A percentile compares a stretch with the other conserved stretches of the same genome.
Conservation (phyloP, 1,140 invertebrate genomes). For the Monomorium pharaonis region DNA sequence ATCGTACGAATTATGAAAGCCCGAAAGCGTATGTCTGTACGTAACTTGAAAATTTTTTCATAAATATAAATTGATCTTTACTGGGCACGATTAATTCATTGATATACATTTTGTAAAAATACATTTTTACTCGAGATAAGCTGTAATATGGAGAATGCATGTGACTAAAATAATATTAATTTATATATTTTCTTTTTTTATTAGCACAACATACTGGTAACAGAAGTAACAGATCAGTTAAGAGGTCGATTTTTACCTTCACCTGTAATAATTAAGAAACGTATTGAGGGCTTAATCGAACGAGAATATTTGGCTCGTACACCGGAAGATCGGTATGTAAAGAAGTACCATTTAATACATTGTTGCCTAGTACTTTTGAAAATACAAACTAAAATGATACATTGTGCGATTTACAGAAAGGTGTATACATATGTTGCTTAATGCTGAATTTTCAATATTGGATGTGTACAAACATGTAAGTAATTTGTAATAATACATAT, state of each 20-base stretch:
- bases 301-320: slow-evolving; percentile 99
- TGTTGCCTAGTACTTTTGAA: neutral
- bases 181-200: slow-evolving; percentile 58
- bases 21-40: slow-evolving; percentile 95
- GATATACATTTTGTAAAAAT: neutral
- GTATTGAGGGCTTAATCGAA: slow-evolving; percentile 99
- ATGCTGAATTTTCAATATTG: slow-evolving; percentile 82
- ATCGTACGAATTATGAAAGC: slow-evolving; percentile 99
- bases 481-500: slow-evolving; percentile 75
- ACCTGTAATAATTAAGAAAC: slow-evolving; percentile 99
- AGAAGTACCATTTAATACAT: slow-evolving; percentile 6
- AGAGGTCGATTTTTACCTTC: slow-evolving; percentile 98
- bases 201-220: slow-evolving; percentile 96
- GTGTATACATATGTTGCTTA: slow-evolving; percentile 97
- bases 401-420: slow-evolving; percentile 87
- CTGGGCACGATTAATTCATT: neutral
- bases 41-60: slow-evolving; percentile 68
- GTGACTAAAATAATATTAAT: neutral
- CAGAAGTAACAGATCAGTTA: slow-evolving; percentile 99
- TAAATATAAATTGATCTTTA: neutral
- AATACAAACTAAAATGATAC: neutral
- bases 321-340: slow-evolving; percentile 93
- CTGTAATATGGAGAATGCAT: neutral
- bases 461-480: slow-evolving; percentile 85
- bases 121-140: neutral